Percentiles rank a stretch among this genome's conserved stretches.
Evolutionary conservation across 2,797 vertebrate species (phyloP).

Genomic region (Pseudochirops cupreus): DNA sequence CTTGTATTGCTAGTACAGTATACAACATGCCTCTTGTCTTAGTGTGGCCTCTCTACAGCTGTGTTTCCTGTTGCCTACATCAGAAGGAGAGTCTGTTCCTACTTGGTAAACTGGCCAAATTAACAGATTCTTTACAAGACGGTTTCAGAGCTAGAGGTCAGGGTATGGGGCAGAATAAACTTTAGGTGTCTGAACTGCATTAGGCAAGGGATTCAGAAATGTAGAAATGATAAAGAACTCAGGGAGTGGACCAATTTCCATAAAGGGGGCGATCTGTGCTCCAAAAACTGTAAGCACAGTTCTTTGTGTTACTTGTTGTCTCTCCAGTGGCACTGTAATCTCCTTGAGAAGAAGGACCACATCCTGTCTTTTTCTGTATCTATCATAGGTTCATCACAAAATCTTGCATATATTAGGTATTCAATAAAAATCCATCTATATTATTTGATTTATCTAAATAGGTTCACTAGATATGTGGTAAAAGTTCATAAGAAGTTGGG

Average conservation of each 20-base stretch:
- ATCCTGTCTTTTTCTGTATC: not conserved
- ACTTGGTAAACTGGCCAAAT: not conserved
- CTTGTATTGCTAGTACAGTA: not conserved
- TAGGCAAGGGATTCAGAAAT: not conserved
- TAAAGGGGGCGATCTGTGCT: not conserved
- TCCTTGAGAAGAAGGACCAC: not conserved
- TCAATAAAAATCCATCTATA: constrained; percentile 9
- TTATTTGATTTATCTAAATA: constrained; percentile 42
- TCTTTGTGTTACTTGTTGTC: not conserved
- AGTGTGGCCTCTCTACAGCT: not conserved
- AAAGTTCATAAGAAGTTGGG: not conserved
- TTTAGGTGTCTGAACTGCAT: not conserved
- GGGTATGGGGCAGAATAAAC: not conserved
- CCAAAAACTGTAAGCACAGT: not conserved
- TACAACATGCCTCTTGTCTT: no score
- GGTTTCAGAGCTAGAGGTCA: not conserved
- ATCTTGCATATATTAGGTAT: not conserved
- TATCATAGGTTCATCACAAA: not conserved
- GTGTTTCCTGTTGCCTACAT: not conserved
- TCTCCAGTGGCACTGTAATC: not conserved
- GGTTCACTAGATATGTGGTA: constrained; percentile 15
- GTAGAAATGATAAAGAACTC: not conserved
- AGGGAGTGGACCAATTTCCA: not conserved
- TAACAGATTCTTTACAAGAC: not conserved
- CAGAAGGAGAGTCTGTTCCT: not conserved